Evolutionary conservation across 2,888 invertebrate species (phyloP).

Genomic region (Erynnis tages): DNA sequence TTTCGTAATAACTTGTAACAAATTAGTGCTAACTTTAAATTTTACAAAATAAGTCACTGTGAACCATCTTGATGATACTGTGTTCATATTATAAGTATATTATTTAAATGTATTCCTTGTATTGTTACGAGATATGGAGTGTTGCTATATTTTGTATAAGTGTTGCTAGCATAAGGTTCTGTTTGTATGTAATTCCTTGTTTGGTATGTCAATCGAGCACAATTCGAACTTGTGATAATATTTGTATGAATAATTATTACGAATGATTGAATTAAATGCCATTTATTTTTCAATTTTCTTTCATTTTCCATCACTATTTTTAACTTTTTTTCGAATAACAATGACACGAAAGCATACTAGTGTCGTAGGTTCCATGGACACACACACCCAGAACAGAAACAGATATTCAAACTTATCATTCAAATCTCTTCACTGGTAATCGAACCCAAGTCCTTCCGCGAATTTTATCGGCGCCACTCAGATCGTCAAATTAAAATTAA

Average conservation of each 20-base stretch:
- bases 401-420: too few species aligned
- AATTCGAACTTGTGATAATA: constrained; percentile 9
- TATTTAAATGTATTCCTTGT: constrained; percentile 3
- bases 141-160: constrained; percentile 6
- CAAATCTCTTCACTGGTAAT: too few species aligned
- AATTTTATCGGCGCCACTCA: too few species aligned
- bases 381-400: too few species aligned
- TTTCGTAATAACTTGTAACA: neutral
- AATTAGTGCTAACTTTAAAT: neutral
- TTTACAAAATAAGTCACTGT: neutral
- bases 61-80: constrained; percentile 18
- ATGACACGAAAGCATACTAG: too few species aligned
- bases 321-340: too few species aligned
- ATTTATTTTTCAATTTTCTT: constrained; percentile 1
- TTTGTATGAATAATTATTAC: neutral
- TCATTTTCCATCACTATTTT: neutral
- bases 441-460: too few species aligned
- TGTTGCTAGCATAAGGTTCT: constrained; percentile 13
- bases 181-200: constrained; percentile 5
- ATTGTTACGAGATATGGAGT: constrained; percentile 7
- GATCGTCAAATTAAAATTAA: too few species aligned
- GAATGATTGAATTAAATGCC: constrained; percentile 4
- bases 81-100: constrained; percentile 3
- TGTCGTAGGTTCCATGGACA: too few species aligned
- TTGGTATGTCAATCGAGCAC: constrained; percentile 6